Percentiles rank a stretch among this genome's conserved stretches.
These are phyloP conservation scores for Eurois occulta DNA, from an alignment of 2,888 invertebrate genomes.

Conservation along the genomic window DNA sequence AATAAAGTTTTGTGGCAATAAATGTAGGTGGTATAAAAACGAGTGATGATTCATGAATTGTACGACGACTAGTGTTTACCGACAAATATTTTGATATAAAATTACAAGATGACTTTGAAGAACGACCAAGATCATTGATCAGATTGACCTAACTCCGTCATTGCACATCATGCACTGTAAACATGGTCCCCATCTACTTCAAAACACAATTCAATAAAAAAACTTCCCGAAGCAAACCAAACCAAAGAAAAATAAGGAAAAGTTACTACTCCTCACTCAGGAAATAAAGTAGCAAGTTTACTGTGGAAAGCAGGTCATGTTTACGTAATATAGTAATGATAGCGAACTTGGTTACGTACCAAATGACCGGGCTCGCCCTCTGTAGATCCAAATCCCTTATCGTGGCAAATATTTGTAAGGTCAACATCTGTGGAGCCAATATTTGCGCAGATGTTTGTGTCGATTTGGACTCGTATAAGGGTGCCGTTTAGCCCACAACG, in stretches of 20 bases:
- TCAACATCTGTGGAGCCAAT: slow-evolving; percentile 42
- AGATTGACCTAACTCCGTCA: neutral
- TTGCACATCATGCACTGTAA: neutral
- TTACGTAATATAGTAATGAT: slow-evolving; percentile 35
- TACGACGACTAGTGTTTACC: neutral
- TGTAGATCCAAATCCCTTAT: slow-evolving; percentile 28
- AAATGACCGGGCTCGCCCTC: slow-evolving; percentile 5
- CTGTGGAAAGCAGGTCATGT: slow-evolving; percentile 30
- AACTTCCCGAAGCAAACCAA: slow-evolving; percentile 9
- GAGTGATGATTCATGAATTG: neutral
- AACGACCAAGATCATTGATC: neutral
- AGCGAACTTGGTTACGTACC: slow-evolving; percentile 32
- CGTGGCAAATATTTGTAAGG: slow-evolving; percentile 40
- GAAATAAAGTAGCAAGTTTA: slow-evolving; percentile 37
- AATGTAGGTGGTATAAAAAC: slow-evolving; percentile 4
- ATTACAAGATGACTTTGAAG: slow-evolving; percentile 8
- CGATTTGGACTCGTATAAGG: slow-evolving; percentile 8
- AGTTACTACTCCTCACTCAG: neutral
- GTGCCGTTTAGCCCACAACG: neutral
- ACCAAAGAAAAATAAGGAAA: slow-evolving; percentile 31
- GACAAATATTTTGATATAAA: neutral
- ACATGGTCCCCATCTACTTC: neutral
- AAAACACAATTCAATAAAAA: slow-evolving; percentile 5
- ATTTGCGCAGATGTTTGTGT: slow-evolving; percentile 47
- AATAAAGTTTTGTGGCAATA: slow-evolving; percentile 27